Conservation (phyloP, 2,888 invertebrate species). For the Eristalis intricaria region DNA sequence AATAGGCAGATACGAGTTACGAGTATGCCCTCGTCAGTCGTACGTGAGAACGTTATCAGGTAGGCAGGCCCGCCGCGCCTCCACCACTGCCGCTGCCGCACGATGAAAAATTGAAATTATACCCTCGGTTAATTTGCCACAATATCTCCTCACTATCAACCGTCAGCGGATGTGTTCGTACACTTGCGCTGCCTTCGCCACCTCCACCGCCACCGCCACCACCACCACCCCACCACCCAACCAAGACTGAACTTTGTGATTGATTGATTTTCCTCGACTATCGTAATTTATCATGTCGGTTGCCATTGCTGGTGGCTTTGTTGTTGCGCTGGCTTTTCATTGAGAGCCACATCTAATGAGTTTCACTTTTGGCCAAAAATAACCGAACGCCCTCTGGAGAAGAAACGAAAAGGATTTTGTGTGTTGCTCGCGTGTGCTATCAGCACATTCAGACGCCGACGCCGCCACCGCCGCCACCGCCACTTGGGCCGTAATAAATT, state of each 20-base stretch:
- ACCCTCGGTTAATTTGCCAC: not conserved
- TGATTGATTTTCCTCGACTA: not conserved
- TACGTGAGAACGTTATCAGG: not conserved
- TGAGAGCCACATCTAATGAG: not conserved
- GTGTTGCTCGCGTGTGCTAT: not conserved
- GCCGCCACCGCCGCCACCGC: no score
- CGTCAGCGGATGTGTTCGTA: not conserved
- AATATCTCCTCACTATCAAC: not conserved
- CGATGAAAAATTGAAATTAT: not conserved
- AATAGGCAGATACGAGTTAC: not conserved
- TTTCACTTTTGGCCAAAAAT: not conserved
- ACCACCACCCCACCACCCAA: not conserved
- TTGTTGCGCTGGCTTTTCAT: not conserved
- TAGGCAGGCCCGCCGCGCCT: not conserved
- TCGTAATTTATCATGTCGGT: not conserved
- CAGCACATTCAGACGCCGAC: no score
- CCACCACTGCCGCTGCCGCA: not conserved
- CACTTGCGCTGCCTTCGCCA: not conserved
- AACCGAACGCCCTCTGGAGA: not conserved
- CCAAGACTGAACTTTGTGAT: not conserved
- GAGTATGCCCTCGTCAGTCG: no score
- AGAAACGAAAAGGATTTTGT: not conserved
- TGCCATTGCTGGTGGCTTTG: not conserved
- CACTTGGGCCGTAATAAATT: not conserved
- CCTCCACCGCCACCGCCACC: not conserved